Evolutionary conservation across 2,888 invertebrate species (phyloP), one percentile per base, ranked within the genome.

Genomic region (Drosophila mimetica): DNA sequence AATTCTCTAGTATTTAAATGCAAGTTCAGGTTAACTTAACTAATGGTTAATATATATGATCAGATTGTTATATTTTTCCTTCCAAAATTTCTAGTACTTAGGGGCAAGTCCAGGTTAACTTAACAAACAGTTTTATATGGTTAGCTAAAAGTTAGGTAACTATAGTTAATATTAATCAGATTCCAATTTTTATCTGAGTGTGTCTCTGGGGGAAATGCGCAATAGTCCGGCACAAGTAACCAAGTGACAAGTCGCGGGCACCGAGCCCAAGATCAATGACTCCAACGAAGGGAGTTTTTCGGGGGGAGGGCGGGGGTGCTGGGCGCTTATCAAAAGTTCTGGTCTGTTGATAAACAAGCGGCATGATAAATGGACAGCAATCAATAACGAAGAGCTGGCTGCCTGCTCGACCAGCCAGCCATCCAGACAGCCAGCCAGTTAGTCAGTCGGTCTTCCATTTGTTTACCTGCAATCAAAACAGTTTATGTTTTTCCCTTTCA

Each of bases 391-490:
- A 67, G 72, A 53, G 84, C 65, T 75, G 82, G 36, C 25, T 32
- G 54, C 48, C 48, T 64, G 18, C 41, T 25, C 32, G 34, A 32
- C 25, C 32, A 32, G 22, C 37, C 37, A 28, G 47, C n/a, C 8
- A 28, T 25, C 25, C 32, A 32, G 22, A 32, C 37, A 28, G 47
- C n/a, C 8, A 28, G 47, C 14, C 9, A 32, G 34, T 46, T 11
- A 18, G 34, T 44, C 22, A n/a, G 30, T 30, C 6, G 28, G 18
- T 18, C 11, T 28, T 36, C 28, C 52, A 16, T 42, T 60, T 77
- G 71, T 85, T 85, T 85, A 79, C 81, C 81, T 81, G 82, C 76
- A 81, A 85, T 81, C 81, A 81, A 81, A 86, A 73, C 78, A 75
- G 63, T 81, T 84, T 78, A 72, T 74, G 77, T 73, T 63, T 69